These are phyloP conservation scores for Gobionotothen gibberifrons DNA, from an alignment of 2,797 vertebrate species.

Conservation along the genomic window DNA sequence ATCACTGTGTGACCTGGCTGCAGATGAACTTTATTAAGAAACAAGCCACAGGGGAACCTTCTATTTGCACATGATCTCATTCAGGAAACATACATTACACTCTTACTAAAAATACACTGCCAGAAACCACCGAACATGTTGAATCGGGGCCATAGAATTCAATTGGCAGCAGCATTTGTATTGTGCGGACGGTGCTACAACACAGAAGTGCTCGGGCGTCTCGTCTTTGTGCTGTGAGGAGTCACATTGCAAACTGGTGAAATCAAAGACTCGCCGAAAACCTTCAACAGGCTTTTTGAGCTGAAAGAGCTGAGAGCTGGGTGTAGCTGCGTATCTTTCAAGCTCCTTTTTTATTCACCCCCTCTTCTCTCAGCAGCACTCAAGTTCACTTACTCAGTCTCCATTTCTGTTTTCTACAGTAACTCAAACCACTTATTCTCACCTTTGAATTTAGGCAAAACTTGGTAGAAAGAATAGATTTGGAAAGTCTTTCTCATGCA, in stretches of 20 bases:
- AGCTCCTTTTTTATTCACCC: slow-evolving; percentile 35
- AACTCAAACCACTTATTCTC: slow-evolving; percentile 58
- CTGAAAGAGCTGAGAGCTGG: slow-evolving; percentile 49
- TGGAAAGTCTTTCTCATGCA: slow-evolving; percentile 41
- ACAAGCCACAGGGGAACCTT: slow-evolving; percentile 26
- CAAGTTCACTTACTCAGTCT: slow-evolving; percentile 45
- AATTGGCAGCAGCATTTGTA: slow-evolving; percentile 59
- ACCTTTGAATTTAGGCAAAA: slow-evolving; percentile 64
- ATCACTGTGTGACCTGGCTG: slow-evolving; percentile 13
- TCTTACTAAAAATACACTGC: slow-evolving; percentile 71
- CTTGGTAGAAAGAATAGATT: slow-evolving; percentile 40
- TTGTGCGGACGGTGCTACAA: slow-evolving; percentile 55
- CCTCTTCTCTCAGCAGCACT: slow-evolving; percentile 45
- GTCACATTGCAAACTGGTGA: slow-evolving; percentile 68
- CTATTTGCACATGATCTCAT: slow-evolving; percentile 68
- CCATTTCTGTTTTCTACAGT: slow-evolving; percentile 28
- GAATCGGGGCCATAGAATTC: slow-evolving; percentile 62
- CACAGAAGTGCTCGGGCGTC: slow-evolving; percentile 57
- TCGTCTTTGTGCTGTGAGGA: slow-evolving; percentile 68
- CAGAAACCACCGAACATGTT: slow-evolving; percentile 67
- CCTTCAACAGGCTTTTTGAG: slow-evolving; percentile 55
- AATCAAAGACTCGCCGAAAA: slow-evolving; percentile 71
- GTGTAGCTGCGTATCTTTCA: slow-evolving; percentile 58
- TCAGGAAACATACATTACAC: slow-evolving; percentile 73
- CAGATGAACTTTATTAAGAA: slow-evolving; percentile 51